Percentiles rank a stretch among this genome's conserved stretches.
Conservation (phyloP, 2,797 vertebrate species). For the Parambassis ranga region DNA sequence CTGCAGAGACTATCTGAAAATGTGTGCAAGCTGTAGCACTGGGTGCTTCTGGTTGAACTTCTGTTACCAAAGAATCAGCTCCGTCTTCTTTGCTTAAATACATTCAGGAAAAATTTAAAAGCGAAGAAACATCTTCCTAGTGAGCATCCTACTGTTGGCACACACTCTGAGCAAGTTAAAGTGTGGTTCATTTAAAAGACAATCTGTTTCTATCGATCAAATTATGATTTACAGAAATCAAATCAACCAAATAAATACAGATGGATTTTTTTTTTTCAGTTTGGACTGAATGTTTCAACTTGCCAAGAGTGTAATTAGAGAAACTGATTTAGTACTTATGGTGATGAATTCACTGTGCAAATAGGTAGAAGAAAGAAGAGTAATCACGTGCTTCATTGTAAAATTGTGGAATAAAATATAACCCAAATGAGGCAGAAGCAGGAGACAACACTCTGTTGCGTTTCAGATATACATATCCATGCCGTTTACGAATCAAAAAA, state of each 20-base stretch:
- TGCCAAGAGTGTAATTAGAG: conserved; percentile 8
- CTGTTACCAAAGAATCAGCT: conserved; percentile 28
- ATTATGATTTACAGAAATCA: not conserved
- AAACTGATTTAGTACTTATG: not conserved
- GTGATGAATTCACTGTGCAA: conserved; percentile 45
- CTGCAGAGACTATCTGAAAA: conserved; percentile 35
- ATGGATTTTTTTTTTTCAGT: not conserved
- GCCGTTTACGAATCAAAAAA: conserved; percentile 60
- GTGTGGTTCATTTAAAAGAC: conserved; percentile 15
- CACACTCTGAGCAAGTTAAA: conserved; percentile 40
- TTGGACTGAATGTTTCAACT: conserved; percentile 19
- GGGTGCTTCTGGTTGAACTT: conserved; percentile 31
- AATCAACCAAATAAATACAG: not conserved
- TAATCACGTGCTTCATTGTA: conserved; percentile 56
- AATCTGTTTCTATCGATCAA: conserved; percentile 11
- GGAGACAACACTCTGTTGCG: conserved; percentile 66
- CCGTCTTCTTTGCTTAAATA: conserved; percentile 49
- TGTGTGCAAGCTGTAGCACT: conserved; percentile 58
- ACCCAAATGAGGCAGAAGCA: conserved; percentile 67
- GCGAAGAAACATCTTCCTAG: not conserved
- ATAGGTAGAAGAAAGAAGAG: conserved; percentile 34
- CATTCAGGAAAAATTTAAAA: conserved; percentile 63
- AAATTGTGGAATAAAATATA: conserved; percentile 39
- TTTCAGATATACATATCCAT: conserved; percentile 75
- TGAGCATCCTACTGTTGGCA: not conserved